Base-by-base conservation (phyloP, 30 jellyfish, hydroid and myxozoan genomes). In the Aurelia coerulea region DNA sequence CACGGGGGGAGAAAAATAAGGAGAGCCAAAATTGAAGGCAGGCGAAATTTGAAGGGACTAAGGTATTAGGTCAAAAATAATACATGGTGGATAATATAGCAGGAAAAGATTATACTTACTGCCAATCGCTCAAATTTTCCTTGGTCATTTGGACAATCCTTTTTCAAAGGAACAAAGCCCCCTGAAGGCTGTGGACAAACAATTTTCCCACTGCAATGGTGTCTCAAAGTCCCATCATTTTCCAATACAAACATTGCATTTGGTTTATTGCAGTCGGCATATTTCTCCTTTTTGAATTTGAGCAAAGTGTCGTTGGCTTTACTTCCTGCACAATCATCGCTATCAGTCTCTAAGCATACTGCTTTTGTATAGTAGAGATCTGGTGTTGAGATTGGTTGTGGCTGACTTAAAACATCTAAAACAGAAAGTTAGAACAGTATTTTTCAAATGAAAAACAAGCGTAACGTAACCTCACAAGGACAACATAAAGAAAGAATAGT, bases 151-250 rank as follows among this genome's bases (percentile, higher is more conserved):
- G 86, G 86, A 62, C 92, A 83, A 5, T 35, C 59, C 3, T 41
- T 83, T 65, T 83, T 83, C 65, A 83, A 50, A 10, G 56, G 63
- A 7, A 83, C 62, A 62, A 71, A 52, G 5, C 68, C 82, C 29
- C 52, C 16, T 17, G 92, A 83, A 60, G 35, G 12, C 53, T 52
- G 86, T 6, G 93, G 88, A 60, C 99, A 95, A 29, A 95, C 97
- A 65, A 90, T 76, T 66, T 88, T 90, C 29, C 96, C 93, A 74
- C 97, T 89, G 87, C 99, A 95, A 17, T 90, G 69, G 68, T 95
- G 99, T 35, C 81, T 53, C 33, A 95, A 62, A 34, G 92, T 49
- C 31, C 99, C 99, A 39, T 76, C 97, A 32, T 77, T 65, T 46
- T 95, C 88, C 82, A 95, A 82, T 5, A 67, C 66, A 71, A 95